A percentile compares a stretch with the other conserved stretches of the same genome.
These are phyloP conservation scores for Oplegnathus fasciatus DNA, from an alignment of 2,113 vertebrate genomes.

Conservation along the genomic window DNA sequence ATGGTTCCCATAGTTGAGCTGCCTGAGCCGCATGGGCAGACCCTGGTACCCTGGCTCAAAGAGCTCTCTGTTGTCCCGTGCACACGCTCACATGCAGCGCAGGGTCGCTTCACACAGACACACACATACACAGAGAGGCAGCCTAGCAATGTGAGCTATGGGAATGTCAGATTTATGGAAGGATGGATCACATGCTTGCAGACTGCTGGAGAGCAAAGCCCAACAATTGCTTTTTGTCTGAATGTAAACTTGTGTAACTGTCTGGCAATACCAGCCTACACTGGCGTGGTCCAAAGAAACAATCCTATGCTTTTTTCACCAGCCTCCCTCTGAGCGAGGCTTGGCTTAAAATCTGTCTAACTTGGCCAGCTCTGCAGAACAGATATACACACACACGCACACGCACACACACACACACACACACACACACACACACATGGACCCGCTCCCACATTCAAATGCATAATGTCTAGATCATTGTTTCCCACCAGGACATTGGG, in stretches of 20 bases:
- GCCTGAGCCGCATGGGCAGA: slow-evolving; percentile 75
- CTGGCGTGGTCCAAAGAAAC: slow-evolving; percentile 50
- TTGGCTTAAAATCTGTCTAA: slow-evolving; percentile 49
- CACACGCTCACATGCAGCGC: slow-evolving; percentile 25
- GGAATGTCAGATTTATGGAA: slow-evolving; percentile 79
- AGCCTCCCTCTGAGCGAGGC: slow-evolving; percentile 21
- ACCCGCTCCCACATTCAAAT: slow-evolving; percentile 22
- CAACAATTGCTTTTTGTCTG: slow-evolving; percentile 88
- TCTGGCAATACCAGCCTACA: slow-evolving; percentile 82
- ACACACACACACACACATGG: slow-evolving; percentile 14
- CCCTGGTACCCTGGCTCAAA: slow-evolving; percentile 79
- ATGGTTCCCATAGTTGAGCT: slow-evolving; percentile 85
- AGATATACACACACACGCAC: slow-evolving; percentile 21
- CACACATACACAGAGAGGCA: slow-evolving; percentile 61
- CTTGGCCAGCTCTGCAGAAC: slow-evolving; percentile 42
- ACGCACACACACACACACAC: background rate
- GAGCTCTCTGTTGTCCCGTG: slow-evolving; percentile 80
- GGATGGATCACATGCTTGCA: slow-evolving; percentile 83
- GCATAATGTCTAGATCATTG: slow-evolving; percentile 42
- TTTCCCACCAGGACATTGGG: slow-evolving; percentile 25
- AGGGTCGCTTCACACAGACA: slow-evolving; percentile 72
- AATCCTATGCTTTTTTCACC: slow-evolving; percentile 43
- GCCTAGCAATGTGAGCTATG: slow-evolving; percentile 73
- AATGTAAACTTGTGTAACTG: slow-evolving; percentile 80
- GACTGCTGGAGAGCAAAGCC: slow-evolving; percentile 59